Evolutionary conservation across 1,140 invertebrate genomes (phyloP).

Genomic region (Latrodectus geometricus): DNA sequence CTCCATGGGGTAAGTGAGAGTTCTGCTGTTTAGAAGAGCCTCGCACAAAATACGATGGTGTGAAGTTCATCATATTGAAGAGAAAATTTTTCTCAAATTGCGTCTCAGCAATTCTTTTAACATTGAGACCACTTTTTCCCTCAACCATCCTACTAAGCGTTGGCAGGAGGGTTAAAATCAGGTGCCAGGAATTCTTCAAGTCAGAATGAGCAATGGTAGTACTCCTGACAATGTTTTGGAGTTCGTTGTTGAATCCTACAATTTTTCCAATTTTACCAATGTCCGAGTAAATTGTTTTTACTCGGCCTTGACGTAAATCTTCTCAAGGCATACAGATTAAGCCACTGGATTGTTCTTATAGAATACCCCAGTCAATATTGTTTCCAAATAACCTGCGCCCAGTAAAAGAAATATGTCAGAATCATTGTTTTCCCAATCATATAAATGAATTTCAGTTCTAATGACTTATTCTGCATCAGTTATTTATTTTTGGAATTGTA

Average conservation of each 20-base stretch:
- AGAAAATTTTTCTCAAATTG: conserved; percentile 9
- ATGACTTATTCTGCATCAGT: not conserved
- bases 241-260: conserved; percentile 7
- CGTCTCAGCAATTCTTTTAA: conserved; percentile 55
- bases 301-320: conserved; percentile 63
- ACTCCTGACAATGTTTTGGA: conserved; percentile 5
- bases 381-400: not conserved
- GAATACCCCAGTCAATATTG: not conserved
- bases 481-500: too few species aligned
- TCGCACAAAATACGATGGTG: conserved; percentile 66
- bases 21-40: conserved; percentile 67
- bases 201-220: not conserved
- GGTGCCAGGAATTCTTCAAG: not conserved
- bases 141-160: not conserved
- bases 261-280: conserved; percentile 48
- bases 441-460: not conserved
- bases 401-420: not conserved
- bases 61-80: conserved; percentile 66
- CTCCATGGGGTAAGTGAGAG: conserved; percentile 66
- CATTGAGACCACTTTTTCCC: conserved; percentile 1
- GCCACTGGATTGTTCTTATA: not conserved
- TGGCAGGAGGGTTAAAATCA: not conserved
- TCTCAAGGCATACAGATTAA: not conserved
- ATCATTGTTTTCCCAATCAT: not conserved
- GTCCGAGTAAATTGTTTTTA: conserved; percentile 36